These are phyloP conservation scores for Catocala sponsa DNA, from an alignment of 2,888 invertebrate genomes.

Conservation along the genomic window DNA sequence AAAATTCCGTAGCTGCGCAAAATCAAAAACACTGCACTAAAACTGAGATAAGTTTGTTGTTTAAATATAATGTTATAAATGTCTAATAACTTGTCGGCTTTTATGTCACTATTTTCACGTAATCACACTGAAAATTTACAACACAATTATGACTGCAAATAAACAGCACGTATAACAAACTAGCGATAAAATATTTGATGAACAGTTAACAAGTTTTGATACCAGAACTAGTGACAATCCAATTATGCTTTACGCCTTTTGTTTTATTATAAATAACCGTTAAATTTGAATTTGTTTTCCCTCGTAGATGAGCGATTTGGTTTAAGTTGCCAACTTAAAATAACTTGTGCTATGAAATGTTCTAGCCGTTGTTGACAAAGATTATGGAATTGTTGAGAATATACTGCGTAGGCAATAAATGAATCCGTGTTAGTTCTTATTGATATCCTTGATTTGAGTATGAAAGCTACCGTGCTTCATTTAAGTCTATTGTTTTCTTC, in stretches of 20 bases:
- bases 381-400: conserved; percentile 15
- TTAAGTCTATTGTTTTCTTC: too few species aligned
- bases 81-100: too few species aligned
- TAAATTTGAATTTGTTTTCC: conserved; percentile 39
- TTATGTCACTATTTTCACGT: conserved; percentile 1
- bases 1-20: too few species aligned
- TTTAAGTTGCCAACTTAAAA: conserved; percentile 56
- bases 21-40: too few species aligned
- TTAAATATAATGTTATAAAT: too few species aligned
- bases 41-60: too few species aligned
- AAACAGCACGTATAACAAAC: background rate
- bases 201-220: conserved; percentile 16
- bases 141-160: too few species aligned
- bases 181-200: conserved; percentile 17
- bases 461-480: too few species aligned
- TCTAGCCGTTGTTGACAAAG: conserved; percentile 37
- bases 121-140: background rate
- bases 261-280: conserved; percentile 16
- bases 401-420: too few species aligned
- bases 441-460: too few species aligned
- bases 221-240: conserved; percentile 18
- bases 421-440: too few species aligned
- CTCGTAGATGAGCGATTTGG: conserved; percentile 27
- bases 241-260: conserved; percentile 18
- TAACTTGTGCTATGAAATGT: conserved; percentile 68